Evolutionary conservation across 2,113 vertebrate genomes (phyloP).

Genomic region (Pluvianellus socialis): DNA sequence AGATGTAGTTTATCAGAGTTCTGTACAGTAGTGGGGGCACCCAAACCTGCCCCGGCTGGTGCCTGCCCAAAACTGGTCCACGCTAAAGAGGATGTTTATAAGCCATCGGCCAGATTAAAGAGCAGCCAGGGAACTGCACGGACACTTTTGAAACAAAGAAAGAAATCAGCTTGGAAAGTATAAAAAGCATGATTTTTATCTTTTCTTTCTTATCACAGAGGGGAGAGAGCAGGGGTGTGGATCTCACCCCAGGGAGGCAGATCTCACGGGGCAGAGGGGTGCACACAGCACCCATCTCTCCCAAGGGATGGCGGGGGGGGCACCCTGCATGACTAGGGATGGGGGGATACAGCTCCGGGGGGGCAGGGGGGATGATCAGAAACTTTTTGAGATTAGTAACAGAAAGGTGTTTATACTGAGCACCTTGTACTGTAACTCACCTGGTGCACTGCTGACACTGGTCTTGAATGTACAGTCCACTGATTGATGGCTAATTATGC

Average conservation of each 20-base stretch:
- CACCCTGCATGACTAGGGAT: fast-evolving
- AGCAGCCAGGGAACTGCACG: not conserved
- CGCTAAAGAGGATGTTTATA: not conserved
- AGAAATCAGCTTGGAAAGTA: not conserved
- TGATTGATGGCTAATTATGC: slow-evolving; percentile 4
- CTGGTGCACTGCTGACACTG: not conserved
- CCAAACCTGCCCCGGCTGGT: not conserved
- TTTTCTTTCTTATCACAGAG: not conserved
- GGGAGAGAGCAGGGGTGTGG: fast-evolving
- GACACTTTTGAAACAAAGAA: not conserved
- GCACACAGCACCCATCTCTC: not conserved
- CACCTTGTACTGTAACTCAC: not conserved
- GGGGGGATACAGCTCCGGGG: not conserved
- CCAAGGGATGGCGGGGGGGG: not conserved
- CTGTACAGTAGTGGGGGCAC: fast-evolving
- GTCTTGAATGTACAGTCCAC: not conserved
- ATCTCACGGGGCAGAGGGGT: not conserved
- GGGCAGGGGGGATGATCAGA: not conserved
- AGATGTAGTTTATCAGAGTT: not conserved
- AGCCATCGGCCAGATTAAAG: not conserved
- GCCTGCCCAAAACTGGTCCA: not conserved
- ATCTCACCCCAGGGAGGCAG: not conserved
- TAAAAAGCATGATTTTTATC: not conserved
- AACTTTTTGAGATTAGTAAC: not conserved
- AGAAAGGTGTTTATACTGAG: not conserved